Conservation (phyloP, 53 echinoderm and acorn worm genomes). For the Glandiceps talaboti region DNA sequence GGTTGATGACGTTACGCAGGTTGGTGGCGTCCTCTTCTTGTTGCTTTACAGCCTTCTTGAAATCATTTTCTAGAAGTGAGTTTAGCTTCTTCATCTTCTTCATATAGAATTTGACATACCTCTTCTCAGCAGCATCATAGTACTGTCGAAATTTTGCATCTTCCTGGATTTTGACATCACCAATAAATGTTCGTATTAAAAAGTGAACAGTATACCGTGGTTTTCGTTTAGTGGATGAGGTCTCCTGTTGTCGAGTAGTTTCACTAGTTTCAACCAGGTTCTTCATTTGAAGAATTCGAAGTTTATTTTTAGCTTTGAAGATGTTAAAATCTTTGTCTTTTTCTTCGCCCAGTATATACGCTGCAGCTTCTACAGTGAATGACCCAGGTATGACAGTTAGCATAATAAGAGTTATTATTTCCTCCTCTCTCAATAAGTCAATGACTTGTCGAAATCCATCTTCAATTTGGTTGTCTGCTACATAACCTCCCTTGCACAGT, state of each 20-base stretch:
- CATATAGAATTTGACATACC: neutral
- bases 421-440: neutral
- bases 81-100: neutral
- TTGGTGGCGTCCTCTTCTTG: neutral
- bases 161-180: neutral
- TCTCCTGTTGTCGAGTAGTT: neutral
- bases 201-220: neutral
- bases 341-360: neutral
- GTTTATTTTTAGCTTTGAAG: neutral
- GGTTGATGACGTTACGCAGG: neutral
- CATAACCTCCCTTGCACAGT: neutral
- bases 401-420: neutral
- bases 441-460: neutral
- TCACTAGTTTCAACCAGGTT: neutral
- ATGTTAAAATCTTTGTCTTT: neutral
- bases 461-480: neutral
- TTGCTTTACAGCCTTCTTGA: neutral
- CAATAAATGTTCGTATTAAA: neutral
- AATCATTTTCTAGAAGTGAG: neutral
- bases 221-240: neutral
- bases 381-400: neutral
- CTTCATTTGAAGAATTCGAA: neutral
- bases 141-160: neutral
- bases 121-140: neutral
- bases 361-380: neutral